Percentiles rank a stretch among this genome's conserved stretches.
phyloP scores from a whole-genome alignment of 2,888 invertebrate genomes.

The Beris chalybata region DNA sequence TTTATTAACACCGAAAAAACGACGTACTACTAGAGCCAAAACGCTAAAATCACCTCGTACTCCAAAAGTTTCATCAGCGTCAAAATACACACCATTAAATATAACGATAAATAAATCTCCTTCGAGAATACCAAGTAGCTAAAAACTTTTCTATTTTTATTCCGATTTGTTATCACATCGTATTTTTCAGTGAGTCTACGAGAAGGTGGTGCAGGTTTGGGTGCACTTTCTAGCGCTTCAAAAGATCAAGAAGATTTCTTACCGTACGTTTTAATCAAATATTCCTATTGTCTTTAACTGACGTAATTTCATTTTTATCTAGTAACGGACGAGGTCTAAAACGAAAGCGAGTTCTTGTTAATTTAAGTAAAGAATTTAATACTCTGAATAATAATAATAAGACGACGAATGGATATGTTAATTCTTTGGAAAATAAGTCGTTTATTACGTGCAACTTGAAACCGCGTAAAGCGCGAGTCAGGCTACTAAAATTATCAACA shows the following conservation, averaged over 20 bases:
- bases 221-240: background rate
- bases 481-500: no score
- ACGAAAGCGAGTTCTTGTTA: slow-evolving; percentile 9
- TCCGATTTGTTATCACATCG: background rate
- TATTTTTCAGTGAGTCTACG: slow-evolving; percentile 1
- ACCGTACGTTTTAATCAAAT: no score
- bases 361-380: slow-evolving; percentile 13
- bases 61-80: slow-evolving; percentile 31
- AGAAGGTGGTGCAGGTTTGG: background rate
- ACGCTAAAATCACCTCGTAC: slow-evolving; percentile 26
- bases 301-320: background rate
- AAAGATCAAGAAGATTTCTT: background rate
- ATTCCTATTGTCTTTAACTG: background rate
- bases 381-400: background rate
- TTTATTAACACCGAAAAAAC: slow-evolving; percentile 54
- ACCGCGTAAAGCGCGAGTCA: background rate
- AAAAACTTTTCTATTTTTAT: background rate
- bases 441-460: slow-evolving; percentile 26
- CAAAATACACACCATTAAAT: slow-evolving; percentile 25
- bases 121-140: background rate
- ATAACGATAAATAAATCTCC: slow-evolving; percentile 20
- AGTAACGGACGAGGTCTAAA: background rate
- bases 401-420: background rate
- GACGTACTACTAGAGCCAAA: background rate
- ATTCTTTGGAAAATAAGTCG: background rate